phyloP scores from a whole-genome alignment of 1,140 invertebrate genomes.

The Conus betulinus region DNA sequence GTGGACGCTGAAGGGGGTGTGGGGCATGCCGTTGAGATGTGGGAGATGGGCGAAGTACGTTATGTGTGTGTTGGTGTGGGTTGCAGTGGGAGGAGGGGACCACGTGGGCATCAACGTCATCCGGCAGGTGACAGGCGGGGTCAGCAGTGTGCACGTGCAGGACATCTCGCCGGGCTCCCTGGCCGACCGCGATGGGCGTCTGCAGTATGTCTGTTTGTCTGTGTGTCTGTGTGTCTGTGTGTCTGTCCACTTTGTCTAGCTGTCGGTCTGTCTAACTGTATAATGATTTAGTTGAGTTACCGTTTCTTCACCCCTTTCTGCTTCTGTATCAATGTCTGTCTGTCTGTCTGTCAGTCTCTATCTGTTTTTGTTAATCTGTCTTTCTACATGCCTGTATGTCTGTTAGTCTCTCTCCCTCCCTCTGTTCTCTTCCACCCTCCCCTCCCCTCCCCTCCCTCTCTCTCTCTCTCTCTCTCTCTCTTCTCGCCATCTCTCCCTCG shows the following conservation, averaged over 20 bases:
- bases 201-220: conserved; percentile 52
- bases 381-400: not conserved
- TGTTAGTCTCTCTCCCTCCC: not conserved
- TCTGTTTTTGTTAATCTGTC: not conserved
- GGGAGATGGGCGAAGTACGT: too few species aligned
- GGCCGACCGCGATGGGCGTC: conserved; percentile 61
- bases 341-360: not conserved
- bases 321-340: not conserved
- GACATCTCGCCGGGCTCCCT: conserved; percentile 64
- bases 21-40: too few species aligned
- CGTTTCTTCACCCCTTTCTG: not conserved
- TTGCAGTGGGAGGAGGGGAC: conserved; percentile 54
- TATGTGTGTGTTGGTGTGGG: not conserved
- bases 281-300: not conserved
- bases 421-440: not conserved
- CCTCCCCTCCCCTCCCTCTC: too few species aligned
- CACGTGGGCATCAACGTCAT: conserved; percentile 66
- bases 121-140: conserved; percentile 60
- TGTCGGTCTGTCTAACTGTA: not conserved
- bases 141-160: conserved; percentile 65
- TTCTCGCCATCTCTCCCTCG: too few species aligned
- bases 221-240: not conserved
- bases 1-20: too few species aligned
- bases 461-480: too few species aligned
- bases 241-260: not conserved